Percentiles rank a stretch among this genome's conserved stretches.
These are phyloP conservation scores for Danionella dracula DNA, from an alignment of 2,797 vertebrate species.

Conservation along the genomic window DNA sequence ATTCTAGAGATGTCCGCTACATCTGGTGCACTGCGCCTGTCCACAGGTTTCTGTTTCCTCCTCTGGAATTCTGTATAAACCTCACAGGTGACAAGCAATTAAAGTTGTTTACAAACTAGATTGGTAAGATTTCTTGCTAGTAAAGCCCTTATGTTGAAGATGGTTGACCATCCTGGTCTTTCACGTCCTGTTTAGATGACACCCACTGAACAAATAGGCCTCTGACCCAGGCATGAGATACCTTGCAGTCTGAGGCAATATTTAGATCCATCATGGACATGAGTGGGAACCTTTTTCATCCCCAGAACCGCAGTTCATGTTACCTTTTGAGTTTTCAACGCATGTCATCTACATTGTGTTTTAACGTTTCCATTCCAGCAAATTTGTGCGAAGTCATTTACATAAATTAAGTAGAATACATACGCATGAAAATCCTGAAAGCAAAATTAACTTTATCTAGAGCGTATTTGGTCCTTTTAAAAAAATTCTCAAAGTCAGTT, in stretches of 20 bases:
- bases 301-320: conserved; percentile 54
- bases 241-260: conserved; percentile 55
- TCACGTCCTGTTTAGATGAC: conserved; percentile 58
- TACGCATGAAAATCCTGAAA: too few relatives aligned
- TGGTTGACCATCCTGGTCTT: conserved; percentile 49
- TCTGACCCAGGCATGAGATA: conserved; percentile 59
- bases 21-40: conserved; percentile 41
- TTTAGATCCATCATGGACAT: conserved; percentile 46
- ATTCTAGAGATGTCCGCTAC: conserved; percentile 2
- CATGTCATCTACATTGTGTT: conserved; percentile 47
- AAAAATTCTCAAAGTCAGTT: too few relatives aligned
- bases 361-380: conserved; percentile 39
- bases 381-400: too few relatives aligned
- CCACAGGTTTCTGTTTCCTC: conserved; percentile 25
- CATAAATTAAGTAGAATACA: too few relatives aligned
- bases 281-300: conserved; percentile 37
- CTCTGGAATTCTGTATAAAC: conserved; percentile 45
- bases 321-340: conserved; percentile 71
- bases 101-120: conserved; percentile 57
- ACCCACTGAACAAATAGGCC: conserved; percentile 54
- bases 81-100: conserved; percentile 44
- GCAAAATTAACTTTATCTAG: too few relatives aligned
- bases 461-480: too few relatives aligned
- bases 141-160: conserved; percentile 25
- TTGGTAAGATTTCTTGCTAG: conserved; percentile 49